Conservation (phyloP, 2,888 invertebrate genomes). For the Cheilosia vernalis region DNA sequence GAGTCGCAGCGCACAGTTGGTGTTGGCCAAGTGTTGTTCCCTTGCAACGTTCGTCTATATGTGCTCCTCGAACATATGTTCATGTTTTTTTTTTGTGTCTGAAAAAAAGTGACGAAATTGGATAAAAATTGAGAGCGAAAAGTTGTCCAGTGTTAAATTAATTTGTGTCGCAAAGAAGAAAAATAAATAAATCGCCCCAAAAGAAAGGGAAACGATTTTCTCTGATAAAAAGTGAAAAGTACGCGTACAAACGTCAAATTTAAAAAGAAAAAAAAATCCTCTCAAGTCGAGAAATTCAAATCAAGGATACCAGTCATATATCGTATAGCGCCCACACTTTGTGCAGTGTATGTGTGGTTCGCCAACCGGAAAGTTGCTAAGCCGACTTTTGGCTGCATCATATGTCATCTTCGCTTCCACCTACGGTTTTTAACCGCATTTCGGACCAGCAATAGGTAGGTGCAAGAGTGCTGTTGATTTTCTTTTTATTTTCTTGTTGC, state of each 20-base stretch:
- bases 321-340: slow-evolving; percentile 41
- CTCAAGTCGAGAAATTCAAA: slow-evolving; percentile 38
- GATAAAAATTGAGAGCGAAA: slow-evolving; percentile 19
- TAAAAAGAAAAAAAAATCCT: not conserved
- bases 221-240: slow-evolving; percentile 48
- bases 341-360: slow-evolving; percentile 4
- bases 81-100: slow-evolving; percentile 48
- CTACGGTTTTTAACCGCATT: slow-evolving; percentile 55
- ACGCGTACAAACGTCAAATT: slow-evolving; percentile 9
- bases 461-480: slow-evolving; percentile 42
- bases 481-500: slow-evolving; percentile 5
- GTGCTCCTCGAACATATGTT: slow-evolving; percentile 54
- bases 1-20: slow-evolving; percentile 22
- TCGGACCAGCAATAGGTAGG: slow-evolving; percentile 56
- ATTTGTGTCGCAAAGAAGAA: slow-evolving; percentile 21
- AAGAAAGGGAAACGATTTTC: slow-evolving; percentile 34
- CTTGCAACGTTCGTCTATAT: not conserved
- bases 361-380: slow-evolving; percentile 59
- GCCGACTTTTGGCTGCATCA: slow-evolving; percentile 62
- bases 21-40: slow-evolving; percentile 6
- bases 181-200: slow-evolving; percentile 11
- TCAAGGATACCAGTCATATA: slow-evolving; percentile 60
- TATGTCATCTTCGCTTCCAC: slow-evolving; percentile 70
- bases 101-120: slow-evolving; percentile 49
- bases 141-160: slow-evolving; percentile 12